These are phyloP conservation scores for Dynastes grantii DNA, from an alignment of 2,888 invertebrate species.

Conservation along the genomic window DNA sequence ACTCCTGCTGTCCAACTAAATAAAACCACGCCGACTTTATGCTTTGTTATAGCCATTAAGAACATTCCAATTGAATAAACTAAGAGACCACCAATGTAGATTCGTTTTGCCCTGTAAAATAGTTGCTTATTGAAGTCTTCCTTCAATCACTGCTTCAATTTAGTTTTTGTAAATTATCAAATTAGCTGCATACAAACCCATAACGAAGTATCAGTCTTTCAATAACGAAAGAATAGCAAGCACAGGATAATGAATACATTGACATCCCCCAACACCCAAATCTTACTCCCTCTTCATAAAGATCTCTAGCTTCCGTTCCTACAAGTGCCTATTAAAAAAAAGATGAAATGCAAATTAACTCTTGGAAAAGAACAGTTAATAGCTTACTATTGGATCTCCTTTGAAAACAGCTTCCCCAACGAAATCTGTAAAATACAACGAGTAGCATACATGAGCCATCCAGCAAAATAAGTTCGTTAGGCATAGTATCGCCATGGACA, in stretches of 20 bases:
- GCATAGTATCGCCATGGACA: slow-evolving; percentile 88
- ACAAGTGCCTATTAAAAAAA: slow-evolving; percentile 77
- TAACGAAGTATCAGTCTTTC: slow-evolving; percentile 86
- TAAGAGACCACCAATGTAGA: slow-evolving; percentile 91
- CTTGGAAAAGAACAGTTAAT: background rate
- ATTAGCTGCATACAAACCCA: slow-evolving; percentile 71
- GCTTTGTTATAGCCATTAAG: slow-evolving; percentile 85
- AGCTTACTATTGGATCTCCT: slow-evolving; percentile 84
- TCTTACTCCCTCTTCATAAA: slow-evolving; percentile 93
- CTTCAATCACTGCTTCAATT: too few species aligned
- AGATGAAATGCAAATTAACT: background rate
- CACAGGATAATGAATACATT: slow-evolving; percentile 94
- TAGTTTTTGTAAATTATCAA: background rate
- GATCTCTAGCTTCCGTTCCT: slow-evolving; percentile 76
- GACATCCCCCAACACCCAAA: slow-evolving; percentile 99
- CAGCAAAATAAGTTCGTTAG: slow-evolving; percentile 96
- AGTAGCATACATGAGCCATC: slow-evolving; percentile 99
- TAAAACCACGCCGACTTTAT: slow-evolving; percentile 85
- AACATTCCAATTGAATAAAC: slow-evolving; percentile 93
- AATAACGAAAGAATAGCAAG: slow-evolving; percentile 91
- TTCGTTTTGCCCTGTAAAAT: slow-evolving; percentile 83
- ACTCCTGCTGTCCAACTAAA: slow-evolving; percentile 96
- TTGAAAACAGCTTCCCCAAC: slow-evolving; percentile 92
- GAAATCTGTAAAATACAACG: slow-evolving; percentile 96
- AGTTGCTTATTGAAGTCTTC: background rate